Conservation (phyloP, 1,140 invertebrate genomes). For the Chionoecetes opilio region DNA sequence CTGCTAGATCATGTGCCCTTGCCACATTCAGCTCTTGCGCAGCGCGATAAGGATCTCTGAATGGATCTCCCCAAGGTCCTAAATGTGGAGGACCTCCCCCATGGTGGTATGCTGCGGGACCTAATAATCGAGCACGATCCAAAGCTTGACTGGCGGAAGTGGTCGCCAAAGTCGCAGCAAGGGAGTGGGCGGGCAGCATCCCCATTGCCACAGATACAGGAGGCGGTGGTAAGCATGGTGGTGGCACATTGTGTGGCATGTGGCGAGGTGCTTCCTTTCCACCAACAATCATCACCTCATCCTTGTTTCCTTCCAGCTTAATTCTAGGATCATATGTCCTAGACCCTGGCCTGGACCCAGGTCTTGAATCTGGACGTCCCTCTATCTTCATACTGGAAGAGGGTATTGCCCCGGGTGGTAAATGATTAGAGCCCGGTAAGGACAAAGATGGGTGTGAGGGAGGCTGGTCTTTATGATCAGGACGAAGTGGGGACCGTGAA, state of each 20-base stretch:
- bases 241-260: slow-evolving; percentile 57
- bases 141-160: slow-evolving; percentile 63
- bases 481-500: slow-evolving; percentile 78
- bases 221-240: slow-evolving; percentile 65
- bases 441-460: slow-evolving; percentile 49
- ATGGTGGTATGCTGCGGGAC: slow-evolving; percentile 40
- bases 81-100: slow-evolving; percentile 62
- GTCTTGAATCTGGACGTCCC: slow-evolving; percentile 77
- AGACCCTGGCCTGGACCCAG: slow-evolving; percentile 76
- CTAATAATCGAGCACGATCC: slow-evolving; percentile 64
- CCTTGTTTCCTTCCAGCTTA: slow-evolving; percentile 72
- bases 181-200: slow-evolving; percentile 67
- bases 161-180: slow-evolving; percentile 69
- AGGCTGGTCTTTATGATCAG: slow-evolving; percentile 68
- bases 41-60: slow-evolving; percentile 71
- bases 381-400: slow-evolving; percentile 72
- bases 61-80: slow-evolving; percentile 67
- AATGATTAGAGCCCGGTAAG: slow-evolving; percentile 29
- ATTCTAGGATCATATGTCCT: slow-evolving; percentile 70
- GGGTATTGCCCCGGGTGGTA: slow-evolving; percentile 46
- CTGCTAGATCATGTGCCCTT: slow-evolving; percentile 66
- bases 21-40: slow-evolving; percentile 66
- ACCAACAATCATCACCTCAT: slow-evolving; percentile 80
- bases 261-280: slow-evolving; percentile 78
- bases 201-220: slow-evolving; percentile 69